A percentile compares a stretch with the other conserved stretches of the same genome.
phyloP scores from a whole-genome alignment of 2,888 invertebrate genomes.

The Eledona agricola region DNA sequence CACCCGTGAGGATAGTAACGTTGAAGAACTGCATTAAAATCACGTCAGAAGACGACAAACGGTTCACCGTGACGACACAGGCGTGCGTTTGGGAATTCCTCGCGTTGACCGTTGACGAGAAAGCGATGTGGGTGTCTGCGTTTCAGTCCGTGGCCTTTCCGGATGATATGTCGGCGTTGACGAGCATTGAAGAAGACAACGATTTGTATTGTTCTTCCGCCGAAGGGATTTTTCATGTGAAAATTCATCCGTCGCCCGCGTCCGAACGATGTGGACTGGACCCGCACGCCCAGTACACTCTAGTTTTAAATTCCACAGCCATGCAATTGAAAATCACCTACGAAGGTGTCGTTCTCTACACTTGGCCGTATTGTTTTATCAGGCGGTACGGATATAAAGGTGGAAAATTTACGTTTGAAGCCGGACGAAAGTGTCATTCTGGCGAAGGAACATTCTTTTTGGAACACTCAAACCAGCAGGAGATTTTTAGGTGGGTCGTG shows the following conservation, averaged over 20 bases:
- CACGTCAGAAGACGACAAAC: slow-evolving; percentile 69
- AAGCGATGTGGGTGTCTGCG: slow-evolving; percentile 78
- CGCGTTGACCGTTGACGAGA: slow-evolving; percentile 73
- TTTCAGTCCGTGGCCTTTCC: slow-evolving; percentile 85
- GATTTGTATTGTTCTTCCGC: slow-evolving; percentile 88
- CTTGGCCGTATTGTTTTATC: slow-evolving; percentile 87
- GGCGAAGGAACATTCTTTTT: slow-evolving; percentile 85
- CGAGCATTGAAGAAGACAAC: slow-evolving; percentile 83
- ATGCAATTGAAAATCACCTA: slow-evolving; percentile 76
- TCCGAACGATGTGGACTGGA: slow-evolving; percentile 80
- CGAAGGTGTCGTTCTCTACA: slow-evolving; percentile 72
- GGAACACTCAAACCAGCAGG: slow-evolving; percentile 83
- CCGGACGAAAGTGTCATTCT: slow-evolving; percentile 85
- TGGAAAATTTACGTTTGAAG: slow-evolving; percentile 88
- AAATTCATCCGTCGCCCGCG: slow-evolving; percentile 80
- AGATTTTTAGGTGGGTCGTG: slow-evolving; percentile 68
- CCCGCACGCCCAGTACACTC: slow-evolving; percentile 71
- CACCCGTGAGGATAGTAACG: slow-evolving; percentile 78
- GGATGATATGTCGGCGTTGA: slow-evolving; percentile 66
- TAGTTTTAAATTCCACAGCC: slow-evolving; percentile 78
- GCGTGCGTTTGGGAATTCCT: slow-evolving; percentile 70
- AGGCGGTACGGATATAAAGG: slow-evolving; percentile 85
- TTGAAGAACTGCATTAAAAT: slow-evolving; percentile 90
- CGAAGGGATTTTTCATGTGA: slow-evolving; percentile 78
- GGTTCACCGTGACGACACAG: slow-evolving; percentile 78